Evolutionary conservation across 2,797 vertebrate genomes (phyloP).

Genomic region (Sebastes matsubarae): DNA sequence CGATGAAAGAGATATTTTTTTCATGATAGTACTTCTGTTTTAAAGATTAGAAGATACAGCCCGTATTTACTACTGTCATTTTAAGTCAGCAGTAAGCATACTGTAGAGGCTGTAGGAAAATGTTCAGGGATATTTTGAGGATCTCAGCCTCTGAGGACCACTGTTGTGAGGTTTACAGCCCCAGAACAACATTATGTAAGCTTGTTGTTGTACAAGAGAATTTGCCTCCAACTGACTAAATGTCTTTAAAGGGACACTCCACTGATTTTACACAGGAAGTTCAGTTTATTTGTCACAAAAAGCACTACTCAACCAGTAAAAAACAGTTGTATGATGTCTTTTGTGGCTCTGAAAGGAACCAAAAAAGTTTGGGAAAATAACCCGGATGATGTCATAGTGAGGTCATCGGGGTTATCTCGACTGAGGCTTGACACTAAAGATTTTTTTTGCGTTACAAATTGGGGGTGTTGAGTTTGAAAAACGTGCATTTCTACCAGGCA

Average conservation of each 20-base stretch:
- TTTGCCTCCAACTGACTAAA: background rate
- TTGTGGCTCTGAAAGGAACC: background rate
- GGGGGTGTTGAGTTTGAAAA: background rate
- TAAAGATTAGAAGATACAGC: background rate
- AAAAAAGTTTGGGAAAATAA: too few relatives aligned
- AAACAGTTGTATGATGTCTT: background rate
- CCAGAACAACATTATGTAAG: conserved; percentile 16
- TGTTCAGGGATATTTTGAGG: conserved; percentile 1
- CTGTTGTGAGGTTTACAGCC: background rate
- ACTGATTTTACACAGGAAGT: background rate
- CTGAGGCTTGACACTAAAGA: background rate
- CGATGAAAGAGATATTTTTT: background rate
- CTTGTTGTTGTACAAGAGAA: background rate
- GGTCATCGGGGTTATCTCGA: background rate
- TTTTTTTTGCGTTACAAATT: background rate
- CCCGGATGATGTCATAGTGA: too few relatives aligned
- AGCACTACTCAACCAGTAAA: background rate
- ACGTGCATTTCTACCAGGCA: too few relatives aligned
- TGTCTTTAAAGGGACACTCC: background rate
- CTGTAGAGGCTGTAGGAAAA: background rate
- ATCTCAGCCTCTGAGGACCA: conserved; percentile 2
- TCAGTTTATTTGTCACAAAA: background rate
- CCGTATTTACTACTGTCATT: background rate
- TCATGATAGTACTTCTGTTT: background rate
- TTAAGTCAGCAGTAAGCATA: background rate